Percentiles rank a stretch among this genome's conserved stretches.
phyloP scores from a whole-genome alignment of 2,113 vertebrate genomes.

The Prinia subflava region DNA sequence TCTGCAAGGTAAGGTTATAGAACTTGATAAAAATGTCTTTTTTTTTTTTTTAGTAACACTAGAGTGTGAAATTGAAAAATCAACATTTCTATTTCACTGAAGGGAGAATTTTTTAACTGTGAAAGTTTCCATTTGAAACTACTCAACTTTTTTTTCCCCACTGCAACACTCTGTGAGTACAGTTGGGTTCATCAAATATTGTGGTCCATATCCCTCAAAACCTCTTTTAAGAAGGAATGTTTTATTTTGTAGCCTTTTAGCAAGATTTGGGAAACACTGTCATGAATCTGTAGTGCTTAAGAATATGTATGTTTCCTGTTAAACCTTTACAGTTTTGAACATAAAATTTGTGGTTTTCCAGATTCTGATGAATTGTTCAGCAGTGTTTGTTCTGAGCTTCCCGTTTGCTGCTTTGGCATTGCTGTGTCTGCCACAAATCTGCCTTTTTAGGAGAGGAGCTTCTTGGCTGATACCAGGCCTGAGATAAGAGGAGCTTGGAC shows the following conservation, averaged over 20 bases:
- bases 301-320: not conserved
- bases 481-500: not conserved
- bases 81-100: not conserved
- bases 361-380: not conserved
- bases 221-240: not conserved
- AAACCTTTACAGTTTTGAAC: not conserved
- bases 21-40: not conserved
- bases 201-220: not conserved
- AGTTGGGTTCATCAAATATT: not conserved
- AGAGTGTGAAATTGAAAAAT: not conserved
- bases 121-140: not conserved
- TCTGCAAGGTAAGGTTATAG: not conserved
- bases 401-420: not conserved
- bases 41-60: not conserved
- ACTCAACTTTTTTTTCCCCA: not conserved
- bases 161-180: not conserved
- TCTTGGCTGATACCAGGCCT: not conserved
- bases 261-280: not conserved
- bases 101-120: not conserved
- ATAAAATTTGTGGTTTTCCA: not conserved
- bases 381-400: not conserved
- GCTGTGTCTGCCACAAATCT: not conserved
- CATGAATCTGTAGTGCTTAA: not conserved
- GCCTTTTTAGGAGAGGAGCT: not conserved
- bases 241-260: not conserved